Base-by-base conservation (phyloP, 2,113 vertebrate species). In the Centrocercus urophasianus region DNA sequence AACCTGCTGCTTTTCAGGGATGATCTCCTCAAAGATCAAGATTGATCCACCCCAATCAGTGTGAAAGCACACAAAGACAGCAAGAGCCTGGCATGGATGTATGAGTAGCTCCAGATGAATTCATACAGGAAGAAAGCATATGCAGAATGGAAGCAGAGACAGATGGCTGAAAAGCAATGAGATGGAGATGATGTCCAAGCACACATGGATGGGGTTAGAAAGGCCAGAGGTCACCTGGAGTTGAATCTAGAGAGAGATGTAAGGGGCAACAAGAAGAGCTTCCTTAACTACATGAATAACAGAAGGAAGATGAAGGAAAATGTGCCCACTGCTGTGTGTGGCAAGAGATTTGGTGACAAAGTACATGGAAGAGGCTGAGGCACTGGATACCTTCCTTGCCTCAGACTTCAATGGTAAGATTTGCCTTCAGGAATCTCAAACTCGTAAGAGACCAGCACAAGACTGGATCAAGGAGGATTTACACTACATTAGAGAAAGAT, bases 131-230 rank as follows among this genome's bases (percentile, higher is more conserved):
- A 47, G 27, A 17, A 69, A 81, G 54, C 60, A 65, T n/a, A 3
- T 12, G 54, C 48, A 32, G 89, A 24, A 8, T 60, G 36, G 43
- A 74, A 52, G 32, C 10, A 60, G 42, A 60, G 42, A 77, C 47
- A 73, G 63, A 15, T 19, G 18, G 20, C 30, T 20, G 0, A 0
- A 19, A 5, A 84, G 16, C 43, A 87, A 45, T 14, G 56, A 40
- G 40, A 13, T 7, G 38, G 69, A 81, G 40, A 28, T 45, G 60
- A 20, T 87, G 48, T 69, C 34, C 38, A 72, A 76, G 22, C 8
- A 43, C 43, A 13, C 13, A 17, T 24, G 63, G 28, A n/a, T 63
- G 3, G 5, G 11, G 9, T 79, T 74, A 75, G 45, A 13, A 45
- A 59, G 83, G 57, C 6, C 57, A 79, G 86, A 71, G 24, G 8